These are phyloP conservation scores for Saccostrea echinata DNA, from an alignment of 1,140 invertebrate species.

Conservation along the genomic window DNA sequence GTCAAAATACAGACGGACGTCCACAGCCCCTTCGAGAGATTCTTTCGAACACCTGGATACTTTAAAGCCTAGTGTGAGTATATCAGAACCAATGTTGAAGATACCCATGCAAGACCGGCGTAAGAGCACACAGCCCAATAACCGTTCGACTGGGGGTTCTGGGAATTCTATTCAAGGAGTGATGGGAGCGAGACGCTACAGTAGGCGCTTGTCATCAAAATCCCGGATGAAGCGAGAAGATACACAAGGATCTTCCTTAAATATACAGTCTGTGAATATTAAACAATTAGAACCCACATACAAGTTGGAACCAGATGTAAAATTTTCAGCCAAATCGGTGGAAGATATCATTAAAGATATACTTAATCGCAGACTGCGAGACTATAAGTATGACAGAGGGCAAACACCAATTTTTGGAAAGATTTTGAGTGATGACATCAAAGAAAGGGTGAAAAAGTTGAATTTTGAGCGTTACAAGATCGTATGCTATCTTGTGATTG, in stretches of 20 bases:
- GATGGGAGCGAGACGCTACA: background rate
- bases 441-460: constrained; percentile 68
- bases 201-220: background rate
- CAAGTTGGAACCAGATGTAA: constrained; percentile 68
- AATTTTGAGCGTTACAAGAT: constrained; percentile 76
- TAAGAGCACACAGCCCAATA: background rate
- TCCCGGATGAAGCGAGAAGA: constrained; percentile 12
- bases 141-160: background rate
- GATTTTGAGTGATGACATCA: constrained; percentile 73
- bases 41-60: background rate
- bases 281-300: constrained; percentile 77
- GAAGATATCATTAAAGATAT: constrained; percentile 61
- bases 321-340: constrained; percentile 52
- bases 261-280: background rate
- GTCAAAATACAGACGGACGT: background rate
- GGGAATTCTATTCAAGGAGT: background rate
- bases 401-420: constrained; percentile 60
- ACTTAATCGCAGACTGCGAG: constrained; percentile 55
- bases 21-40: background rate
- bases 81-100: constrained; percentile 8
- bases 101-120: background rate
- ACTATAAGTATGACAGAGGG: constrained; percentile 59
- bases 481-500: constrained; percentile 68
- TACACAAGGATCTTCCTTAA: constrained; percentile 15
- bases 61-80: constrained; percentile 1